Conservation (phyloP, 53 echinoderm and acorn worm species). For the Glandiceps talaboti region DNA sequence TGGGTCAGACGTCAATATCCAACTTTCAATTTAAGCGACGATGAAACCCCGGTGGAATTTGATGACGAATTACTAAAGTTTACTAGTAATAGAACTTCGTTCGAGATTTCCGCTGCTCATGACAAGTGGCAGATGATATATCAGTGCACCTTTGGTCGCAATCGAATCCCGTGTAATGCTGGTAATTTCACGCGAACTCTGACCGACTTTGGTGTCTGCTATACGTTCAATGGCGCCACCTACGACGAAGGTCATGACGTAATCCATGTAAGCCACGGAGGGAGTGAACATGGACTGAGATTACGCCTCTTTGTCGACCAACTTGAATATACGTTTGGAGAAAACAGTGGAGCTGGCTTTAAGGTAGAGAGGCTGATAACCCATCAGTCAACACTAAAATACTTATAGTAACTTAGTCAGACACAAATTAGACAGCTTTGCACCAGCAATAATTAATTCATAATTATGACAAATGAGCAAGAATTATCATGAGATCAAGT, state of each 20-base stretch:
- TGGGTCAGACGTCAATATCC: neutral
- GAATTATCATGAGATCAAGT: too few species aligned
- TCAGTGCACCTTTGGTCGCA: neutral
- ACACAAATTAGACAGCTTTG: too few species aligned
- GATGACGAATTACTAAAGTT: neutral
- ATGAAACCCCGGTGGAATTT: neutral
- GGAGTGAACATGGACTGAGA: constrained; percentile 33
- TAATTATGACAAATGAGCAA: too few species aligned
- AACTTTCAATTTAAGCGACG: neutral
- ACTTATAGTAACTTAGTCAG: too few species aligned
- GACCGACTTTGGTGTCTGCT: constrained; percentile 57
- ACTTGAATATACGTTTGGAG: constrained; percentile 42
- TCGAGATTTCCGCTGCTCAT: neutral
- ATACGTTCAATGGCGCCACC: constrained; percentile 32
- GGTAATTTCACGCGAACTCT: constrained; percentile 31
- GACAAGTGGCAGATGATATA: neutral
- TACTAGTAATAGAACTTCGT: neutral
- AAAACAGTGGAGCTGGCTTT: constrained; percentile 47
- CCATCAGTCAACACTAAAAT: too few species aligned
- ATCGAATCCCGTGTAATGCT: constrained; percentile 9
- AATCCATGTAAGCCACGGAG: constrained; percentile 21
- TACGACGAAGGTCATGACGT: constrained; percentile 8
- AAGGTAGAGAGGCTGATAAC: too few species aligned
- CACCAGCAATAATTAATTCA: too few species aligned
- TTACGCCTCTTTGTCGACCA: constrained; percentile 40